Conservation (phyloP, 2,797 vertebrate genomes). For the Amazona ochrocephala region DNA sequence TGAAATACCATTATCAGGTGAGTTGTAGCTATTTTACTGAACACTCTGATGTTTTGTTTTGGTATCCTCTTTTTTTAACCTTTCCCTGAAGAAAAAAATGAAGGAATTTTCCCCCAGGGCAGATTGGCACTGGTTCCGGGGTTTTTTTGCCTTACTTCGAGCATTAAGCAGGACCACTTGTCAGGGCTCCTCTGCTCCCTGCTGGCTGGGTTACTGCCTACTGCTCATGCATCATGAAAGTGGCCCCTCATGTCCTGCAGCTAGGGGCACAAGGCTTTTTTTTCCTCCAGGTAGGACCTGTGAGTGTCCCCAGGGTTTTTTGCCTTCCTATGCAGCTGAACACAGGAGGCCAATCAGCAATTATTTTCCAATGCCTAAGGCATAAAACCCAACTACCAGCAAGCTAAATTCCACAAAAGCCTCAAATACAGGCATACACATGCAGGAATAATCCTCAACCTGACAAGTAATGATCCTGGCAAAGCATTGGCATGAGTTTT, state of each 20-base stretch:
- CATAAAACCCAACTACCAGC: background rate
- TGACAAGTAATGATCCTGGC: background rate
- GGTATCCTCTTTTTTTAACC: background rate
- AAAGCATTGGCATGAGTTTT: background rate
- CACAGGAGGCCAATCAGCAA: background rate
- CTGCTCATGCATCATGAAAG: background rate
- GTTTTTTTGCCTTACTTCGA: background rate
- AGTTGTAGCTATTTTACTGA: constrained; percentile 16
- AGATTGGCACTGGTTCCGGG: background rate
- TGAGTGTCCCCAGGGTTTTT: background rate
- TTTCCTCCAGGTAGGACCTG: background rate
- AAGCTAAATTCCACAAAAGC: background rate
- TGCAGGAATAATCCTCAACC: background rate
- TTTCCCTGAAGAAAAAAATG: background rate
- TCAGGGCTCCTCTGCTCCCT: background rate
- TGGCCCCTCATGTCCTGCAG: background rate
- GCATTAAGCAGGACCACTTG: background rate
- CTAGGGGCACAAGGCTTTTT: background rate
- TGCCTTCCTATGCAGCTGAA: background rate
- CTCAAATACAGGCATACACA: background rate
- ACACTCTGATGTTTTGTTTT: background rate
- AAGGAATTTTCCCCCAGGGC: background rate
- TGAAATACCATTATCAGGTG: constrained; percentile 80
- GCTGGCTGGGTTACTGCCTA: background rate
- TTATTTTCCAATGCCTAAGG: background rate